Evolutionary conservation across 2,113 vertebrate species (phyloP).

Genomic region (Gambusia holbrooki): DNA sequence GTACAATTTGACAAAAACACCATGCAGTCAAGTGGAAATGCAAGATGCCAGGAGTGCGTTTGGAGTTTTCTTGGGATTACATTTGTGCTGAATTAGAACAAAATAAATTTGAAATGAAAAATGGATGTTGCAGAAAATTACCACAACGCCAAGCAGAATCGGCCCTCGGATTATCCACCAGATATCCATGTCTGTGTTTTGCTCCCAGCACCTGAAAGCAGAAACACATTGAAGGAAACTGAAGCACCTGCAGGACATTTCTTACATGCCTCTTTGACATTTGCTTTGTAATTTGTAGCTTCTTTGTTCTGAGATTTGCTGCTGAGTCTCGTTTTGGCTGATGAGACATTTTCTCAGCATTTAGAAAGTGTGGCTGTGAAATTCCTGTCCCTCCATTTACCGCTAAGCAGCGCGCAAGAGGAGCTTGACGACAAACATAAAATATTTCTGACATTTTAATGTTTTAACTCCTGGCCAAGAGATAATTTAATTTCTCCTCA

Average conservation of each 20-base stretch:
- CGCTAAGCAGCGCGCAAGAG: neutral
- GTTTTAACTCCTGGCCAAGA: neutral
- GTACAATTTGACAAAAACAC: slow-evolving; percentile 9
- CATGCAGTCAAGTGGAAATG: slow-evolving; percentile 1
- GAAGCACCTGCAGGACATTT: neutral
- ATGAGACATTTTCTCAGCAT: neutral
- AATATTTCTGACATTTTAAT: slow-evolving; percentile 22
- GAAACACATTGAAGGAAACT: slow-evolving; percentile 16
- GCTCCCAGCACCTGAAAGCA: slow-evolving; percentile 89
- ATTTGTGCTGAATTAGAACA: neutral
- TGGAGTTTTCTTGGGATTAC: neutral
- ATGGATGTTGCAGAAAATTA: slow-evolving; percentile 67
- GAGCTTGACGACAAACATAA: neutral
- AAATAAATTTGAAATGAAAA: neutral
- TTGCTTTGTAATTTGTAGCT: neutral
- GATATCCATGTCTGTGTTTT: slow-evolving; percentile 90
- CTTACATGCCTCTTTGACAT: neutral
- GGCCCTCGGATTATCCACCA: slow-evolving; percentile 97
- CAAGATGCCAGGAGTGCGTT: neutral
- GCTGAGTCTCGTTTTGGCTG: neutral
- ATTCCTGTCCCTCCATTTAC: slow-evolving; percentile 5
- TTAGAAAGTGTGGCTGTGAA: slow-evolving; percentile 6
- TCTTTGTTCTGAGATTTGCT: neutral
- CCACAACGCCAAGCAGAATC: slow-evolving; percentile 91
- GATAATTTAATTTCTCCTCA: neutral